Conservation (phyloP, 2,888 invertebrate species). For the Synanthedon vespiformis region DNA sequence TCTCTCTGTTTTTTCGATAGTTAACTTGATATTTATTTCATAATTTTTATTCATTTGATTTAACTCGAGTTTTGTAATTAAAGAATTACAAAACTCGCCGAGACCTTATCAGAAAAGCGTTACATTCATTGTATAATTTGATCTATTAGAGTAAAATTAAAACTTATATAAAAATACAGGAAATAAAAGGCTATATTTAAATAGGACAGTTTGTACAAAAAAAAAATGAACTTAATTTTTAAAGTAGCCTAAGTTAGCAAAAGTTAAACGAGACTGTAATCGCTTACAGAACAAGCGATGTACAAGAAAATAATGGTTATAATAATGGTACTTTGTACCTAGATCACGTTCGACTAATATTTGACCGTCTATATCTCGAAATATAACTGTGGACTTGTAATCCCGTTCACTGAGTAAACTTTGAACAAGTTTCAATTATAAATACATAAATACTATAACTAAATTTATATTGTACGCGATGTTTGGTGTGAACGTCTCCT, state of each 20-base stretch:
- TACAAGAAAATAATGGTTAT: background rate
- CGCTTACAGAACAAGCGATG: background rate
- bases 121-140: too few species aligned
- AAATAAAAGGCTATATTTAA: background rate
- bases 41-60: too few species aligned
- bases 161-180: too few species aligned
- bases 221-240: background rate
- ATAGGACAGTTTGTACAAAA: background rate
- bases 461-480: too few species aligned
- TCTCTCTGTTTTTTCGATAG: too few species aligned
- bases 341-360: slow-evolving; percentile 46
- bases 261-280: background rate
- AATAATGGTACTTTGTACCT: slow-evolving; percentile 27
- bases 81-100: too few species aligned
- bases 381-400: background rate
- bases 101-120: too few species aligned
- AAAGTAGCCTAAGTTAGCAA: background rate
- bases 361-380: slow-evolving; percentile 13
- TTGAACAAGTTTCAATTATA: background rate
- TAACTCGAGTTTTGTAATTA: too few species aligned
- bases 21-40: too few species aligned
- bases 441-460: too few species aligned
- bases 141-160: background rate
- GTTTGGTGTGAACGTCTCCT: too few species aligned
- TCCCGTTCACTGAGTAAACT: background rate